Evolutionary conservation across 2,113 vertebrate species (phyloP).

Genomic region (Axis porcinus): DNA sequence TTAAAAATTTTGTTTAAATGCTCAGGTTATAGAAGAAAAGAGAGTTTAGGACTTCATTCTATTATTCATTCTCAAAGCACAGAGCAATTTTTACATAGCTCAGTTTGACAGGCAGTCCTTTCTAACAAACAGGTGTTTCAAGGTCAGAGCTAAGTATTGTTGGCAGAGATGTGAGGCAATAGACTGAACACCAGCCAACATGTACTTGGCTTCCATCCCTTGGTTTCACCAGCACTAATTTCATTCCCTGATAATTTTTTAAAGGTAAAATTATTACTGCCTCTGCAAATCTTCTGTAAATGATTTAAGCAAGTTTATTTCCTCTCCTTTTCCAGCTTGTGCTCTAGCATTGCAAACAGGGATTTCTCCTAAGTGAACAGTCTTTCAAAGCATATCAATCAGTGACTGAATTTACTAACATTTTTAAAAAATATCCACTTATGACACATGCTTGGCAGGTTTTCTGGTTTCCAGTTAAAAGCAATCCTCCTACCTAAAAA

Average conservation of each 20-base stretch:
- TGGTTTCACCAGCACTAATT: constrained; percentile 27
- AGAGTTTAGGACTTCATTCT: background rate
- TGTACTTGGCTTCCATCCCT: background rate
- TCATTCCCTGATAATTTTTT: constrained; percentile 47
- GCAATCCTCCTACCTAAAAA: constrained; percentile 36
- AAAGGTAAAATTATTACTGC: constrained; percentile 30
- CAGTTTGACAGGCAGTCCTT: background rate
- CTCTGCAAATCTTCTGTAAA: constrained; percentile 47
- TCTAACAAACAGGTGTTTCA: constrained; percentile 35
- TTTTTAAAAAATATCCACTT: constrained; percentile 22
- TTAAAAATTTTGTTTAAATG: background rate
- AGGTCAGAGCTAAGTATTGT: background rate
- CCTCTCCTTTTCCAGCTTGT: constrained; percentile 23
- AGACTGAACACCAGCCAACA: background rate
- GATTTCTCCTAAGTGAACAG: constrained; percentile 23
- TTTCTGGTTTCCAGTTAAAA: constrained; percentile 56
- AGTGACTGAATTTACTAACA: background rate
- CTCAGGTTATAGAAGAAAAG: background rate
- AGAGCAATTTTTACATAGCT: background rate
- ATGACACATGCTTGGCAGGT: constrained; percentile 62
- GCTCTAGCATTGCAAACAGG: background rate
- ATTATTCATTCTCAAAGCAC: background rate
- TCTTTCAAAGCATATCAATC: constrained; percentile 62
- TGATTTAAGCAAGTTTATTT: constrained; percentile 15
- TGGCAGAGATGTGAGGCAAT: background rate